These are phyloP conservation scores for Sinella curviseta DNA, from an alignment of 1,140 invertebrate species.

Conservation along the genomic window DNA sequence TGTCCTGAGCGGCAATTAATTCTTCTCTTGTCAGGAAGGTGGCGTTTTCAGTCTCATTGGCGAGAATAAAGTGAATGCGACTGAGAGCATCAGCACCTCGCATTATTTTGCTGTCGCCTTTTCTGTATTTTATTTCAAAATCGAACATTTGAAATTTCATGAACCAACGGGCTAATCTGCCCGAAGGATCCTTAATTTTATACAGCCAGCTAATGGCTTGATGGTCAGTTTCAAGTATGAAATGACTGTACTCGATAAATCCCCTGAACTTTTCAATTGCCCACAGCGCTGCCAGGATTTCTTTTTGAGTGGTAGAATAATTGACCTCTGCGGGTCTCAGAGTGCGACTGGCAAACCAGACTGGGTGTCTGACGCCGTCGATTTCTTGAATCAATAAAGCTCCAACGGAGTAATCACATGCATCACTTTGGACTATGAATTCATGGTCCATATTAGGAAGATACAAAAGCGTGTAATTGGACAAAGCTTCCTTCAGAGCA, in stretches of 20 bases:
- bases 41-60: not conserved
- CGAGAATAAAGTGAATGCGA: not conserved
- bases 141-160: not conserved
- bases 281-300: slow-evolving; percentile 54
- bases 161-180: not conserved
- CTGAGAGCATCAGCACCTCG: slow-evolving; percentile 14
- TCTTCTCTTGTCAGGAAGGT: not conserved
- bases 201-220: not conserved
- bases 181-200: not conserved
- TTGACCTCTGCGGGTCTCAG: slow-evolving; percentile 55
- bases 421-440: slow-evolving; percentile 51
- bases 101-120: slow-evolving; percentile 53
- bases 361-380: slow-evolving; percentile 49
- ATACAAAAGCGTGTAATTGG: slow-evolving; percentile 28
- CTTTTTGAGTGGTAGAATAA: slow-evolving; percentile 53
- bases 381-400: slow-evolving; percentile 51
- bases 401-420: slow-evolving; percentile 49
- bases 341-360: slow-evolving; percentile 56
- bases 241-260: slow-evolving; percentile 54
- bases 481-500: slow-evolving; percentile 41
- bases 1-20: not conserved
- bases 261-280: slow-evolving; percentile 55
- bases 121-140: not conserved
- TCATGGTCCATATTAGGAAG: slow-evolving; percentile 49
- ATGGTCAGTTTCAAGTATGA: slow-evolving; percentile 55